phyloP scores from a whole-genome alignment of 64 coral and sea anemone species.

The Platygyra sinensis region DNA sequence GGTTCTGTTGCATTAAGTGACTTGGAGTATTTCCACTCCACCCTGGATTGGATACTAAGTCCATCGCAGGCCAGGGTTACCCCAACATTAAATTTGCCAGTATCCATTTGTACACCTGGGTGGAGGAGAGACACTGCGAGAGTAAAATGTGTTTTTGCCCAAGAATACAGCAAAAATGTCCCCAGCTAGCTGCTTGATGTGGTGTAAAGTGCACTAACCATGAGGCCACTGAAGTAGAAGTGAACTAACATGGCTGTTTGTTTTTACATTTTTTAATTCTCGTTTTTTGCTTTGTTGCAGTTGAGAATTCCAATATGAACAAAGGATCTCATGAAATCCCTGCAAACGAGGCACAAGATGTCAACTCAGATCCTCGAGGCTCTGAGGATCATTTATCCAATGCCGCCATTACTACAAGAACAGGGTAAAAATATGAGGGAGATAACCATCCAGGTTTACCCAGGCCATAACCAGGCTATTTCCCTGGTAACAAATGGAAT shows the following conservation, averaged over 20 bases:
- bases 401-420: neutral
- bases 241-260: neutral
- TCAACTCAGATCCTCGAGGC: neutral
- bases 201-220: no score
- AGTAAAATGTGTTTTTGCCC: no score
- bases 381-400: neutral
- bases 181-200: no score
- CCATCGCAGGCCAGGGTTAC: no score
- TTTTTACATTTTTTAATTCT: neutral
- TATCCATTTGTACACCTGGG: no score
- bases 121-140: no score
- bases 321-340: neutral
- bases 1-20: no score
- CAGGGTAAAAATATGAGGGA: neutral
- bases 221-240: no score
- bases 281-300: neutral
- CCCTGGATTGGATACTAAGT: no score
- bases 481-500: constrained; percentile 72
- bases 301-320: neutral
- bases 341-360: neutral
- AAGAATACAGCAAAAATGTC: no score
- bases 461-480: constrained; percentile 49
- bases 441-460: constrained; percentile 78
- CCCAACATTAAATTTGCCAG: no score
- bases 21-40: no score